Percentiles rank a stretch among this genome's conserved stretches.
Conservation (phyloP, 2,888 invertebrate genomes). For the Campoletis raptor region DNA sequence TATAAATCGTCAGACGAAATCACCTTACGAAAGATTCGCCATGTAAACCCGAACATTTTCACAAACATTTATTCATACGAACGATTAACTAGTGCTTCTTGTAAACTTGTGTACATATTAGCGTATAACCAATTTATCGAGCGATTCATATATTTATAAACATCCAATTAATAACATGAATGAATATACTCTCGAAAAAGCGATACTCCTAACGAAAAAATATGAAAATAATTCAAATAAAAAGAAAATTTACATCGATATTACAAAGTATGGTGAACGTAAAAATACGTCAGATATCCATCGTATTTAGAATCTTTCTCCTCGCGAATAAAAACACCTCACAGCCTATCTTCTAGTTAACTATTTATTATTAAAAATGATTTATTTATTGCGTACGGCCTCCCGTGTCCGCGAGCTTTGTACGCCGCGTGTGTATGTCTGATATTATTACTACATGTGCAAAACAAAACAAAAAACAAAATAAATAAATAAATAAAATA, state of each 20-base stretch:
- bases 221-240: background rate
- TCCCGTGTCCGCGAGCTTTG: slow-evolving; percentile 47
- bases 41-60: slow-evolving; percentile 71
- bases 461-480: background rate
- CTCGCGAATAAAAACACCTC: slow-evolving; percentile 41
- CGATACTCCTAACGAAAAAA: slow-evolving; percentile 52
- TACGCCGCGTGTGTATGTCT: slow-evolving; percentile 60
- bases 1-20: slow-evolving; percentile 28
- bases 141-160: slow-evolving; percentile 19
- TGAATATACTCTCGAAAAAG: slow-evolving; percentile 46
- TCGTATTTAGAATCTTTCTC: slow-evolving; percentile 43
- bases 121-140: slow-evolving; percentile 55
- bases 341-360: slow-evolving; percentile 55
- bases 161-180: background rate
- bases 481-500: too few species aligned
- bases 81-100: slow-evolving; percentile 31
- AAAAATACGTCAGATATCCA: slow-evolving; percentile 31
- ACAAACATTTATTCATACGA: slow-evolving; percentile 57
- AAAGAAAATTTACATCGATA: slow-evolving; percentile 19
- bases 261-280: slow-evolving; percentile 44
- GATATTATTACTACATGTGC: slow-evolving; percentile 44
- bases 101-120: slow-evolving; percentile 67
- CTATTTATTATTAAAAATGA: slow-evolving; percentile 64
- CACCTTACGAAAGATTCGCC: slow-evolving; percentile 68
- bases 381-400: slow-evolving; percentile 68